A percentile compares a stretch with the other conserved stretches of the same genome.
These are phyloP conservation scores for Drosophila subquinaria DNA, from an alignment of 2,888 invertebrate genomes.

Conservation along the genomic window DNA sequence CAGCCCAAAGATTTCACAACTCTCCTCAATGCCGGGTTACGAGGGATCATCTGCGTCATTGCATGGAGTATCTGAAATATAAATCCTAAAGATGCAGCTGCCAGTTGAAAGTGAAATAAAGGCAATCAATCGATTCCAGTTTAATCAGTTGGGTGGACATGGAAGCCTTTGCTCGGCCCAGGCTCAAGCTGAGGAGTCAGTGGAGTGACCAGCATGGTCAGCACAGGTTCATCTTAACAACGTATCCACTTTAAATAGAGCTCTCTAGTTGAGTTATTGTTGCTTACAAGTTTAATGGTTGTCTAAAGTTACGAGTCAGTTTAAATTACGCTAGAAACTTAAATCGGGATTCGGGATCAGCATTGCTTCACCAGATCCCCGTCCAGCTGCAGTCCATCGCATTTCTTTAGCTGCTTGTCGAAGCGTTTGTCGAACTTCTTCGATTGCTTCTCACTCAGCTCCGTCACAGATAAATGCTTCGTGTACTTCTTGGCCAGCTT, in stretches of 20 bases:
- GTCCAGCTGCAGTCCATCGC: slow-evolving; percentile 87
- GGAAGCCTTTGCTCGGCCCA: background rate
- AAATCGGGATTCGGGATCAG: slow-evolving; percentile 33
- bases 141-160: background rate
- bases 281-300: slow-evolving; percentile 58
- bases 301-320: slow-evolving; percentile 16
- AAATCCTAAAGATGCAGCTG: slow-evolving; percentile 12
- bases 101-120: slow-evolving; percentile 24
- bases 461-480: slow-evolving; percentile 83
- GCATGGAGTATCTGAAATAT: slow-evolving; percentile 55
- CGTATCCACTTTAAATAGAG: background rate
- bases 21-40: slow-evolving; percentile 58
- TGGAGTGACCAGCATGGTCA: slow-evolving; percentile 8
- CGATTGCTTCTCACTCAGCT: slow-evolving; percentile 85
- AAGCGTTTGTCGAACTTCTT: slow-evolving; percentile 90
- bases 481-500: slow-evolving; percentile 90
- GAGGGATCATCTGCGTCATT: slow-evolving; percentile 58
- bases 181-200: background rate
- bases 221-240: slow-evolving; percentile 10
- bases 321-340: slow-evolving; percentile 38
- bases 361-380: slow-evolving; percentile 87
- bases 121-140: background rate
- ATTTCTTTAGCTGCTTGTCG: slow-evolving; percentile 90
- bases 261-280: background rate
- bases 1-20: slow-evolving; percentile 52